A percentile compares a stretch with the other conserved stretches of the same genome.
Evolutionary conservation across 2,888 invertebrate species (phyloP).

Genomic region (Nipponacmea schrenckii): DNA sequence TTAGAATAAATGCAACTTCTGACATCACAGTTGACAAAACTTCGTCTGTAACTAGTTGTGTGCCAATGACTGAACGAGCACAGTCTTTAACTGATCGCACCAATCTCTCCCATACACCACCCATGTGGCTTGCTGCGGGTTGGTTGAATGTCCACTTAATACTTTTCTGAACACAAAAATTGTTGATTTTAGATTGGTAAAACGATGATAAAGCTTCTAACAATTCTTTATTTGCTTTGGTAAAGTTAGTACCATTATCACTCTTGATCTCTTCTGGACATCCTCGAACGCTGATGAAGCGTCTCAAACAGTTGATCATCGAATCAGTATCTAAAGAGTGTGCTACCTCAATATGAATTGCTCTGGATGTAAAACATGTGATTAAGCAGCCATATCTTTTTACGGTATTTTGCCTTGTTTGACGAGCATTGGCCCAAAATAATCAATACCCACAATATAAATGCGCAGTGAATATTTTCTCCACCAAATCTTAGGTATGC

Average conservation of each 20-base stretch:
- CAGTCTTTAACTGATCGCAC: slow-evolving; percentile 27
- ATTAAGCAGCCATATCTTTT: slow-evolving; percentile 34
- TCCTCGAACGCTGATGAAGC: slow-evolving; percentile 22
- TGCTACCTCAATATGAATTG: slow-evolving; percentile 24
- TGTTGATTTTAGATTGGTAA: slow-evolving; percentile 1
- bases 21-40: slow-evolving; percentile 29
- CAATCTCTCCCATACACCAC: slow-evolving; percentile 32
- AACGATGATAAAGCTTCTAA: background rate
- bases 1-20: slow-evolving; percentile 28
- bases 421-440: slow-evolving; percentile 31
- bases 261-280: no score
- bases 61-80: background rate
- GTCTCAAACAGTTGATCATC: slow-evolving; percentile 24
- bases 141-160: slow-evolving; percentile 30
- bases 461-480: background rate
- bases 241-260: no score
- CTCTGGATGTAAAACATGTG: slow-evolving; percentile 27
- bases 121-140: slow-evolving; percentile 31
- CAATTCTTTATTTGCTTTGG: slow-evolving; percentile 10
- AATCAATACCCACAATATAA: slow-evolving; percentile 27
- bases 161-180: slow-evolving; percentile 10
- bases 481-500: background rate
- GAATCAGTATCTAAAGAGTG: slow-evolving; percentile 16
- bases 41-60: slow-evolving; percentile 22
- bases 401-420: slow-evolving; percentile 19